phyloP scores from a whole-genome alignment of 2,797 vertebrate species.

The Fistularia tabacaria region DNA sequence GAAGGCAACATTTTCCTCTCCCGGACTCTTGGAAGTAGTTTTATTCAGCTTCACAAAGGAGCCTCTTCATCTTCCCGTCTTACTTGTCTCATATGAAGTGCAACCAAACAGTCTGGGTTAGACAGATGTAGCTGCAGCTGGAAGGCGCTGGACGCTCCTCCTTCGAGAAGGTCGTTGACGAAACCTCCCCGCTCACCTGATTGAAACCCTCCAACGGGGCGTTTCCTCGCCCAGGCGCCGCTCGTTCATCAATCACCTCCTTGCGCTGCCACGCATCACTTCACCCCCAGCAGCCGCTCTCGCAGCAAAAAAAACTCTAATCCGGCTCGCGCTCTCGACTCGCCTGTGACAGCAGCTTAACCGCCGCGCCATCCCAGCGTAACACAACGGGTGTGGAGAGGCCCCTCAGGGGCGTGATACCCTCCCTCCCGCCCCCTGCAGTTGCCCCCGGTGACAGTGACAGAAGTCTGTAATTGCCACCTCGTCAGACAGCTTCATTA shows the following conservation, averaged over 20 bases:
- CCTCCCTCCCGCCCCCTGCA: slow-evolving; percentile 28
- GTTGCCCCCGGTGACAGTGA: slow-evolving; percentile 74
- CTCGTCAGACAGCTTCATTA: slow-evolving; percentile 88
- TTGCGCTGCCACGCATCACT: slow-evolving; percentile 41
- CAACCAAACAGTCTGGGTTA: too few relatives aligned
- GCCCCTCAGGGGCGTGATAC: slow-evolving; percentile 55
- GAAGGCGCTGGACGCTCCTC: too few relatives aligned
- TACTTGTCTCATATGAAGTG: too few relatives aligned
- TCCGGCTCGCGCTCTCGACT: slow-evolving; percentile 59
- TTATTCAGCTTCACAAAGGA: too few relatives aligned
- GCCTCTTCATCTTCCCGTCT: too few relatives aligned
- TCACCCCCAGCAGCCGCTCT: slow-evolving; percentile 53
- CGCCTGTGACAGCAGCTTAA: slow-evolving; percentile 70
- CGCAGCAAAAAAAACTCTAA: slow-evolving; percentile 50
- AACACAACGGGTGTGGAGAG: slow-evolving; percentile 63
- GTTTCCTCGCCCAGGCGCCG: not conserved
- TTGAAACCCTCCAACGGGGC: too few relatives aligned
- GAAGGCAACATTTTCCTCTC: too few relatives aligned
- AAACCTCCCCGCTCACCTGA: too few relatives aligned
- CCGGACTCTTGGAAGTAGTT: too few relatives aligned
- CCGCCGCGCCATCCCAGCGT: slow-evolving; percentile 58
- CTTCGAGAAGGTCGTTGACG: too few relatives aligned
- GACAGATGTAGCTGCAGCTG: too few relatives aligned
- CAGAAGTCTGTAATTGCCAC: slow-evolving; percentile 81
- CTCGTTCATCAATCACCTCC: slow-evolving; percentile 58